Conservation (phyloP, 1,140 invertebrate species). For the Eubasilissa regina region DNA sequence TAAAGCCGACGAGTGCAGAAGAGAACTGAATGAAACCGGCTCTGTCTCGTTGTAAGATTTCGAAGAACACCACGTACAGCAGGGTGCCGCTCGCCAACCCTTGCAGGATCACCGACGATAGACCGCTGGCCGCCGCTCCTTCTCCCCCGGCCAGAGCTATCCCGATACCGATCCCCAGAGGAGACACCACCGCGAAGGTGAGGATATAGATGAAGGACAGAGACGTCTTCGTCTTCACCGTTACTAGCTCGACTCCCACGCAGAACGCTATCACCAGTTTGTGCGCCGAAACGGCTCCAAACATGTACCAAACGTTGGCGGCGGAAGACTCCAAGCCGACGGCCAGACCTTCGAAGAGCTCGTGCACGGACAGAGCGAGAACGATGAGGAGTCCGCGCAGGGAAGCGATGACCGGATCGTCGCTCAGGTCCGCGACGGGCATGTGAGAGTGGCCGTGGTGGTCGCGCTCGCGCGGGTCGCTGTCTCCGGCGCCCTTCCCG, state of each 20-base stretch:
- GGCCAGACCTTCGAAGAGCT: slow-evolving; percentile 92
- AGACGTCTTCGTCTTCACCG: slow-evolving; percentile 76
- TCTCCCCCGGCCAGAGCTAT: slow-evolving; percentile 74
- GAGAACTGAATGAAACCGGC: slow-evolving; percentile 81
- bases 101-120: slow-evolving; percentile 81
- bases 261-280: slow-evolving; percentile 93
- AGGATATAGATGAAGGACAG: slow-evolving; percentile 81
- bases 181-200: slow-evolving; percentile 86
- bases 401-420: slow-evolving; percentile 77
- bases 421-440: slow-evolving; percentile 64
- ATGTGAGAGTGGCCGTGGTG: slow-evolving; percentile 72
- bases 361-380: slow-evolving; percentile 90
- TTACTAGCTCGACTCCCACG: slow-evolving; percentile 85
- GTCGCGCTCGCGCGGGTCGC: slow-evolving; percentile 66
- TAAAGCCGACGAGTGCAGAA: slow-evolving; percentile 82
- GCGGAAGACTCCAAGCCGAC: slow-evolving; percentile 85
- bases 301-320: slow-evolving; percentile 84
- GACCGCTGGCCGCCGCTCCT: slow-evolving; percentile 72
- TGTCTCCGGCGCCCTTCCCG: slow-evolving; percentile 61
- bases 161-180: slow-evolving; percentile 84
- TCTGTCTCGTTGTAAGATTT: slow-evolving; percentile 86
- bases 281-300: slow-evolving; percentile 89
- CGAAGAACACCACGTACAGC: slow-evolving; percentile 93
- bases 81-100: slow-evolving; percentile 90
- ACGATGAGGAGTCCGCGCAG: slow-evolving; percentile 86